These are phyloP conservation scores for Chelon labrosus DNA, from an alignment of 2,797 vertebrate genomes.

Conservation along the genomic window DNA sequence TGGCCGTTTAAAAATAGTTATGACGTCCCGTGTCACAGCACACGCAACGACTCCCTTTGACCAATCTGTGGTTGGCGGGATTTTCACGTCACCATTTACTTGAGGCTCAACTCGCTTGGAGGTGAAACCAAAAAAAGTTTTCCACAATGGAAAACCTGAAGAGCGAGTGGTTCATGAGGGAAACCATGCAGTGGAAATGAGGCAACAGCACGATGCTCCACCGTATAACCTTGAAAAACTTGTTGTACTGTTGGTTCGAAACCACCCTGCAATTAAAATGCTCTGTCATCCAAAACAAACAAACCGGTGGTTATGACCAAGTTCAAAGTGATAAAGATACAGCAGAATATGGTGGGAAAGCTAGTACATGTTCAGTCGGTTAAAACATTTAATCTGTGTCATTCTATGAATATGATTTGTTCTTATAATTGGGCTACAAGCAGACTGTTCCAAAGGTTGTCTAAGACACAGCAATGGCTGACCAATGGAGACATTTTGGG, in stretches of 20 bases:
- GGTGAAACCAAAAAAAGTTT: too few relatives aligned
- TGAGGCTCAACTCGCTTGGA: too few relatives aligned
- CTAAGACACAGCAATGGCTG: conserved; percentile 15
- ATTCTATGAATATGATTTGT: conserved; percentile 9
- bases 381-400: background rate
- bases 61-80: too few relatives aligned
- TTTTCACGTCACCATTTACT: too few relatives aligned
- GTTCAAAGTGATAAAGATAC: conserved; percentile 16
- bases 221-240: conserved; percentile 21
- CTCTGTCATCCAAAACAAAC: conserved; percentile 21
- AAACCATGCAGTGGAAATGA: too few relatives aligned
- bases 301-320: conserved; percentile 1
- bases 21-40: too few relatives aligned
- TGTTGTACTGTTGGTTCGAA: conserved; percentile 32
- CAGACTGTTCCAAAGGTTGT: conserved; percentile 20
- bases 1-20: too few relatives aligned
- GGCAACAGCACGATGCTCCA: background rate
- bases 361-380: conserved; percentile 11
- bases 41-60: too few relatives aligned
- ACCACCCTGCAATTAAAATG: conserved; percentile 33
- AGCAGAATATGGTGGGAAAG: conserved; percentile 22
- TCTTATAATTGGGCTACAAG: conserved; percentile 12
- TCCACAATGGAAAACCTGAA: too few relatives aligned
- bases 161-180: too few relatives aligned
- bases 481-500: conserved; percentile 66